phyloP scores from a whole-genome alignment of 1,140 invertebrate genomes.

The Acromyrmex heyeri region DNA sequence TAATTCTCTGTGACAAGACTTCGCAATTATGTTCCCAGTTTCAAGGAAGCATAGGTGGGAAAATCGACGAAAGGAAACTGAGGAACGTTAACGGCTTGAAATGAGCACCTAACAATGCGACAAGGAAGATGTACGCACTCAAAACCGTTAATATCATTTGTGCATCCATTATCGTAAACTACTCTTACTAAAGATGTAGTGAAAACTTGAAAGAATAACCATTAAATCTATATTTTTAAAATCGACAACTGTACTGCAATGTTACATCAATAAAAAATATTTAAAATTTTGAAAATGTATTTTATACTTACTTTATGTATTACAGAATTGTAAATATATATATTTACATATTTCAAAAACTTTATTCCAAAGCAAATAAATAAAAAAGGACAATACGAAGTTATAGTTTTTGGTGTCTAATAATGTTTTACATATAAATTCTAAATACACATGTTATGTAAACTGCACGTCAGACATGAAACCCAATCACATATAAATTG shows the following conservation, averaged over 20 bases:
- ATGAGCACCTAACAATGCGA: slow-evolving; percentile 59
- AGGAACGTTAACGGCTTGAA: slow-evolving; percentile 35
- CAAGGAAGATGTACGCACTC: slow-evolving; percentile 56
- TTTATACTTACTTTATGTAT: background rate
- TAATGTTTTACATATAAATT: too few relatives aligned
- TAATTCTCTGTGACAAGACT: slow-evolving; percentile 79
- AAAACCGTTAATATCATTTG: slow-evolving; percentile 64
- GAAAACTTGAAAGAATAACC: slow-evolving; percentile 15
- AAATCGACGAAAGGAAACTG: slow-evolving; percentile 46
- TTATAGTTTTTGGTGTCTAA: too few relatives aligned
- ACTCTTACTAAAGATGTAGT: background rate
- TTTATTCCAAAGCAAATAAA: background rate
- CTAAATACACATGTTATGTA: too few relatives aligned
- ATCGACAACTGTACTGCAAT: background rate
- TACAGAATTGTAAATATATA: background rate
- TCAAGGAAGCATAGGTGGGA: slow-evolving; percentile 34
- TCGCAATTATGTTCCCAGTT: slow-evolving; percentile 81
- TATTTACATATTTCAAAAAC: background rate
- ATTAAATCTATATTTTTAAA: background rate
- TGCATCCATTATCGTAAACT: slow-evolving; percentile 51
- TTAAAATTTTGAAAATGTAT: background rate
- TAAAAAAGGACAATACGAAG: too few relatives aligned
- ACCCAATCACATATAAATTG: too few relatives aligned
- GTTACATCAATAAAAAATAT: background rate
- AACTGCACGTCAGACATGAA: too few relatives aligned